Base-by-base conservation (phyloP, 2,888 invertebrate species). In the Lagria hirta region DNA sequence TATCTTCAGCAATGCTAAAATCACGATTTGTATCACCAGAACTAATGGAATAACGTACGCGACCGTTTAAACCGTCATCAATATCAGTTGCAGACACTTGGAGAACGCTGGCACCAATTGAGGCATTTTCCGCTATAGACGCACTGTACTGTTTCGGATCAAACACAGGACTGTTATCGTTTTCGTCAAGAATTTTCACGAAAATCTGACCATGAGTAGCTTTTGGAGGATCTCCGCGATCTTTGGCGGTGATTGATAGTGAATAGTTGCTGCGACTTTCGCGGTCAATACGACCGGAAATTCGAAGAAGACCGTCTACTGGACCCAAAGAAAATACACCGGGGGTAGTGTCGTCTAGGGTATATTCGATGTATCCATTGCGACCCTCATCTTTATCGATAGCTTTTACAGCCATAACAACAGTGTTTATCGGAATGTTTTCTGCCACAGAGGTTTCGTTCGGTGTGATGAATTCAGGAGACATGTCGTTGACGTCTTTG, bases 401-500 rank as follows among this genome's bases (percentile, higher is more conserved):
- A 1, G 93, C 93, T 72, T 92, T 92, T 47, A 94, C 81, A 5
- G 88, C 88, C 82, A 90, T 87, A 14, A 94, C 84, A 22, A 93
- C 86, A 2, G 91, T 89, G 66, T 92, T 92, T 23, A 84, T 70
- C 6, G 90, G 84, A 47, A 88, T 85, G 71, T 93, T 93, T 75
- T 94, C 94, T 46, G 83, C 77, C 8, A 94, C 82, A 20, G 84
- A 74, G 17, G 91, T 88, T 63, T 83, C 81, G 64, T 88, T 87
- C 12, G 86, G 79, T 3, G 89, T 85, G 51, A 86, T 79, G 71
- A 95, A 92, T 64, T 84, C 83, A 3, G 95, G 95, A 20, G 87
- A 82, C 79, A 90, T 86, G 69, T 96, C 95, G 73, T 96, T 95
- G 49, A 92, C 87, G 71, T 96, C 95, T 66, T 88, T 84, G 36